phyloP scores from a whole-genome alignment of 1,140 invertebrate genomes.

The Danaus melanippus region DNA sequence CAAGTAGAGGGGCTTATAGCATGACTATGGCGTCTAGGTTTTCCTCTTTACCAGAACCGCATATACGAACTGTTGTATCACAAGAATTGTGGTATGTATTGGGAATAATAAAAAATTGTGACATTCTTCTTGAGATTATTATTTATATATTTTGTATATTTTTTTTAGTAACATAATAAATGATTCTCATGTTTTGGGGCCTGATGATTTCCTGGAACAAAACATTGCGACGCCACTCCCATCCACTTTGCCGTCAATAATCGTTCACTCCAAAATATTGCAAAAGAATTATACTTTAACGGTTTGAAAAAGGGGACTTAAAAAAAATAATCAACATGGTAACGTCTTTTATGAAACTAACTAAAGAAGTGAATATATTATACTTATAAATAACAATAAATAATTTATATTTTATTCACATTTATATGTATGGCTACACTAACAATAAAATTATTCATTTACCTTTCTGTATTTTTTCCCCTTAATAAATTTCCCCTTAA shows the following conservation, averaged over 20 bases:
- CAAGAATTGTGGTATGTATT: conserved; percentile 32
- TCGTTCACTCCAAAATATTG: too few relatives aligned
- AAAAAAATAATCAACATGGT: too few relatives aligned
- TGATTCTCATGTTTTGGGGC: conserved; percentile 6
- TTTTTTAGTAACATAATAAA: conserved; percentile 16
- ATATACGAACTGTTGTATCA: conserved; percentile 32
- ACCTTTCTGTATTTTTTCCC: too few relatives aligned
- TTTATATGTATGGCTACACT: too few relatives aligned
- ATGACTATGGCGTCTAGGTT: conserved; percentile 26
- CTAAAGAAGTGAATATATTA: too few relatives aligned
- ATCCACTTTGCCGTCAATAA: conserved; percentile 10
- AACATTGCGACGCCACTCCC: conserved; percentile 11
- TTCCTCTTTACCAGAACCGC: conserved; percentile 25
- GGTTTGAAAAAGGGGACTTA: too few relatives aligned
- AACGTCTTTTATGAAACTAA: too few relatives aligned
- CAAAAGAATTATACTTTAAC: too few relatives aligned
- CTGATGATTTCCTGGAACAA: conserved; percentile 9
- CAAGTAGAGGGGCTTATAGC: conserved; percentile 24
- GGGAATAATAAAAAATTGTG: neutral
- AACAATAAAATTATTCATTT: too few relatives aligned
- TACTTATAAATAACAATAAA: too few relatives aligned
- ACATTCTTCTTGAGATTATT: neutral
- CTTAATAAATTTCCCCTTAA: too few relatives aligned
- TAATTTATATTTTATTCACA: too few relatives aligned
- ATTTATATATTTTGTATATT: neutral